Evolutionary conservation across 2,888 invertebrate genomes (phyloP), one percentile per base, ranked within the genome.

Genomic region (Aspidapion aeneum): DNA sequence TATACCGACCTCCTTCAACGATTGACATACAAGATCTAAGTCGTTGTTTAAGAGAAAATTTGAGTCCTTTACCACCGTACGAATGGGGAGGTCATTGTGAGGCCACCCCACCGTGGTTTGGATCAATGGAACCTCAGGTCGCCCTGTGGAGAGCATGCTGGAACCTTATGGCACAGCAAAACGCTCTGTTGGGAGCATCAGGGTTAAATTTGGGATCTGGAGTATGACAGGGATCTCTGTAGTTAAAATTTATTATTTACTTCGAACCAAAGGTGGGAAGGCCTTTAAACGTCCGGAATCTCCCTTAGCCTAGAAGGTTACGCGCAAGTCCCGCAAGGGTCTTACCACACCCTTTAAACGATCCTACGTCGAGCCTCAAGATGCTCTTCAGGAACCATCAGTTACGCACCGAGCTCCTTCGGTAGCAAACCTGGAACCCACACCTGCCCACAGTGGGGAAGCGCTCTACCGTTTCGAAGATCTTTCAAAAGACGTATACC

Each of bases 121-220:
- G 22, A 51, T 1, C 61, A 7, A 9, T 50, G 18, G 66, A 66
- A 17, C 55, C 63, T 1, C 66, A 62, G 49, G 63, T 59, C 48
- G 63, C 61, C 50, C 61, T 66, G 48, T 59, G 61, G 50, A 55
- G 63, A 54, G 63, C 66, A 22, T 63, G 63, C 55, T 66, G 66
- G 66, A 63, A 63, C 20, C 58, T 66, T 57, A 61, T 63, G 62
- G 17, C 52, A 52, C 52, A 52, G 19, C 52, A 52, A 52, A 52
- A 52, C 17, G 52, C 52, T 7, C 35, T 35, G 35, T 35, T 35
- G 35, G 17, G 17, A n/a, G n/a, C n/a, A n/a, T n/a, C n/a, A 19
- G 66, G 62, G 55, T 48, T 62, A 20, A 66, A 66, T 63, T 60
- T 66, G 51, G 62, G 60, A 19, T 55, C 60, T 60, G 55, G 58